Base-by-base conservation (phyloP, 64 coral and sea anemone species). In the Montipora foliosa region DNA sequence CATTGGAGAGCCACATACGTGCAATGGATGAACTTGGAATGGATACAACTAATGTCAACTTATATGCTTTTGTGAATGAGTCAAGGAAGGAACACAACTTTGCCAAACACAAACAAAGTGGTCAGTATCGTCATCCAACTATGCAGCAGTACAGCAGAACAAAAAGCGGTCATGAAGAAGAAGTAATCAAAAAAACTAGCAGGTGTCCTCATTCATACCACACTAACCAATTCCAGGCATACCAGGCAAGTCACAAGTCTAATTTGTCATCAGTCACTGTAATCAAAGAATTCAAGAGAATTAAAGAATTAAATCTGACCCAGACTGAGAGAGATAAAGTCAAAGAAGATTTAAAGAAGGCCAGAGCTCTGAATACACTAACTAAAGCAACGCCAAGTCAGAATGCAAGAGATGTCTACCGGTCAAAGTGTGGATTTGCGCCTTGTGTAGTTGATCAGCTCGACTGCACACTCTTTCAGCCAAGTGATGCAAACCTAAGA, bases 201-300 rank as follows among this genome's bases (percentile, higher is more conserved):
- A 49, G 77, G 24, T 94, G 87, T 20, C 93, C 93, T 51, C 87
- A 94, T 90, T 68, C 93, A 4, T 84, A 94, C n/a, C 94, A 95
- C n/a, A 92, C 76, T 45, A 95, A 77, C 17, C 15, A 69, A 45
- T 88, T 91, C 71, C 20, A 57, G 72, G 94, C 84, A 17, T 95
- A 95, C 75, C 94, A 92, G 53, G 83, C 89, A 48, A 95, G 50
- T 14, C 84, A 94, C 67, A 76, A 22, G 19, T 92, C 83, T 21
- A 46, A 4, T n/a, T 29, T 89, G 8, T 87, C 90, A 22, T 92
- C 90, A 19, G 44, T 74, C 4, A 51, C 29, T 44, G 80, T 47
- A 8, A 25, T 95, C 72, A 7, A 8, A 12, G 2, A 81, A 47
- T 82, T 73, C 61, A 81, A 87, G 15, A 69, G 71, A 59, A 59